Conservation (phyloP, 2,797 vertebrate species). For the Pteronotus mesoamericanus region DNA sequence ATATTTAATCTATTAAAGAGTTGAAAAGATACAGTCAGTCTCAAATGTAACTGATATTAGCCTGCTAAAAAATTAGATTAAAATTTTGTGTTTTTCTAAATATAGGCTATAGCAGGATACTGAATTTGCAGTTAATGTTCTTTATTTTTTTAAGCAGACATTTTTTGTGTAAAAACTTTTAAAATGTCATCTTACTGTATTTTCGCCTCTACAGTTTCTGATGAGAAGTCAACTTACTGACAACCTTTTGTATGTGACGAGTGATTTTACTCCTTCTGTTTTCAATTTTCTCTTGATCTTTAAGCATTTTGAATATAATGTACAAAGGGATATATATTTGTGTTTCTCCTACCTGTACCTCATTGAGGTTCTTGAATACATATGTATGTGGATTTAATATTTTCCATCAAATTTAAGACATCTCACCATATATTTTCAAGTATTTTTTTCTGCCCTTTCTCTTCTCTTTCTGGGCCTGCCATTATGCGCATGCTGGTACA, state of each 20-base stretch:
- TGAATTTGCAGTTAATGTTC: neutral
- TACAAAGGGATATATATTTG: neutral
- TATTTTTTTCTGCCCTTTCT: neutral
- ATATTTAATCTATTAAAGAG: neutral
- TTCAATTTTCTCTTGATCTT: neutral
- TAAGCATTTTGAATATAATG: neutral
- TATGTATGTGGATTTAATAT: neutral
- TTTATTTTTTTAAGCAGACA: neutral
- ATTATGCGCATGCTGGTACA: neutral
- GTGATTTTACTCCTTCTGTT: neutral
- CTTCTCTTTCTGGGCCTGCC: too few species aligned
- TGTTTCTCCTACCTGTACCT: neutral
- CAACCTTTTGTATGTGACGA: neutral
- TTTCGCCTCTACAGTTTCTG: neutral
- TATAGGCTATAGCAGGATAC: neutral
- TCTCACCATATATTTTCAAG: neutral
- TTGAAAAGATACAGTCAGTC: neutral
- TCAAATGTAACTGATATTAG: neutral
- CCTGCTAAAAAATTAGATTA: neutral
- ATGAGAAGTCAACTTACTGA: neutral
- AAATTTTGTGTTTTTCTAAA: neutral
- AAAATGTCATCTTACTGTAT: neutral
- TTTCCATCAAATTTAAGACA: neutral
- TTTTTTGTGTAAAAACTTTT: neutral
- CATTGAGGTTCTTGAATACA: neutral